Conservation (phyloP, 2,888 invertebrate species). For the Pegoplata infirma region DNA sequence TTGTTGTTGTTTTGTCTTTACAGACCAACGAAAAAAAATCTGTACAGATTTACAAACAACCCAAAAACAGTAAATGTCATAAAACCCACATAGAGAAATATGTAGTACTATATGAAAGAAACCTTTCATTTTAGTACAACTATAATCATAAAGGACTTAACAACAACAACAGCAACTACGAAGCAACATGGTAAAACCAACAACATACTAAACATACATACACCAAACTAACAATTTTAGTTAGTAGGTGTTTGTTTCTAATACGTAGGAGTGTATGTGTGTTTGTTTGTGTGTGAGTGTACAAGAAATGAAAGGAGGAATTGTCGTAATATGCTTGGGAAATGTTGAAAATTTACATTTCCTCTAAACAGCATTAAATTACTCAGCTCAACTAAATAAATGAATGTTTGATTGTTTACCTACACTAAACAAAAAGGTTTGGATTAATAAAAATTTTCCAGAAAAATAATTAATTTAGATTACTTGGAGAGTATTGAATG, state of each 20-base stretch:
- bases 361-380: background rate
- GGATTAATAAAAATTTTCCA: too few species aligned
- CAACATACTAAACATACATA: background rate
- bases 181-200: background rate
- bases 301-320: background rate
- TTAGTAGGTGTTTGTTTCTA: too few species aligned
- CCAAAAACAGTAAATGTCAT: background rate
- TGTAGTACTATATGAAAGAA: too few species aligned
- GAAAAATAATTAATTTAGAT: too few species aligned
- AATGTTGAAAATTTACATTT: background rate
- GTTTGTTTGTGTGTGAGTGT: too few species aligned
- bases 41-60: slow-evolving; percentile 9
- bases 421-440: too few species aligned
- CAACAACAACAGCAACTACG: background rate
- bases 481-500: too few species aligned
- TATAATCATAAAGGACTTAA: slow-evolving; percentile 9
- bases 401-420: background rate
- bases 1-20: background rate
- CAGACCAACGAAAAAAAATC: background rate
- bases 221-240: too few species aligned
- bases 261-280: too few species aligned
- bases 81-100: background rate
- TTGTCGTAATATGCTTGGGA: background rate
- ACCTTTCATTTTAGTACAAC: background rate
- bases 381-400: background rate